These are phyloP conservation scores for Sceloporus undulatus DNA, from an alignment of 2,113 vertebrate species.

Conservation along the genomic window DNA sequence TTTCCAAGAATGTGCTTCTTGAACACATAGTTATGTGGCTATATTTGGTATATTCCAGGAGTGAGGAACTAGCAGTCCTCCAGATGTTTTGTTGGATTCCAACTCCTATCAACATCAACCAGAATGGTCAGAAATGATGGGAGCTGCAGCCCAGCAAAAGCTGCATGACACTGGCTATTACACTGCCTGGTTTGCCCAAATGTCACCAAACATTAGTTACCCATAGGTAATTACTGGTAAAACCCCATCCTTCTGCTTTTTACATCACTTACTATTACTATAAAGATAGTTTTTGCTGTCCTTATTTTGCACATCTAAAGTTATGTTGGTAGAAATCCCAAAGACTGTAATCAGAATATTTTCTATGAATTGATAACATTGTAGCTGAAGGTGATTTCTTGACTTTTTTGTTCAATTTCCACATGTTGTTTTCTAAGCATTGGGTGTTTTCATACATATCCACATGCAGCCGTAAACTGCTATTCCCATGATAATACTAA, in stretches of 20 bases:
- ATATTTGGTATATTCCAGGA: background rate
- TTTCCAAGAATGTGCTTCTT: background rate
- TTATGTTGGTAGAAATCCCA: background rate
- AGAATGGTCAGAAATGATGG: background rate
- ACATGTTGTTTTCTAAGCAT: background rate
- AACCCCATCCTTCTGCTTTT: background rate
- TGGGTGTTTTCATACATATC: too few species aligned
- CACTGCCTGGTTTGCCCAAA: background rate
- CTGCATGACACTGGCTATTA: background rate
- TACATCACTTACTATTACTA: background rate
- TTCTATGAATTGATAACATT: background rate
- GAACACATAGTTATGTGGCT: background rate
- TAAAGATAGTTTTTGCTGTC: background rate
- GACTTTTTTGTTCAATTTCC: background rate
- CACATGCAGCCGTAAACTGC: background rate
- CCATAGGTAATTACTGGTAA: background rate
- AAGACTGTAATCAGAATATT: background rate
- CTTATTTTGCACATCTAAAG: background rate
- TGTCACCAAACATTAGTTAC: background rate
- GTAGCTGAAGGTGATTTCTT: background rate
- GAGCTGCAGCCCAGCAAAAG: background rate
- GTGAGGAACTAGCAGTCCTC: background rate
- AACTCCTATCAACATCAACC: background rate
- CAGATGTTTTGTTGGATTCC: background rate
- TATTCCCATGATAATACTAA: background rate